Evolutionary conservation across 2,888 invertebrate genomes (phyloP).

Genomic region (Sinodicranocentrus sp.): DNA sequence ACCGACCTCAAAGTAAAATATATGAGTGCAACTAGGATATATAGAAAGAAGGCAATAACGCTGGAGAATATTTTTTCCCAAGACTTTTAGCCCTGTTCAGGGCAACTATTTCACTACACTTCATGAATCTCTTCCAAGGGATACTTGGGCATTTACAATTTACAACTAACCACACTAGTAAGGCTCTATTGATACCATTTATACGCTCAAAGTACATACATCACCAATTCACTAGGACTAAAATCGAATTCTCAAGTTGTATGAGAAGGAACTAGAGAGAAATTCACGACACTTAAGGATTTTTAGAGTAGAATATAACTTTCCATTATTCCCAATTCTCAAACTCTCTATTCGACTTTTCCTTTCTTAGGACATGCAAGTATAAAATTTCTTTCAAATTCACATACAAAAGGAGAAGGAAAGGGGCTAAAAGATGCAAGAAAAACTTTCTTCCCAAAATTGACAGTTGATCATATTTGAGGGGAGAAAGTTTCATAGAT

Average conservation of each 20-base stretch:
- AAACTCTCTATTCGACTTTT: neutral
- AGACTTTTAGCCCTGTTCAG: too few relatives aligned
- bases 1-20: conserved; percentile 14
- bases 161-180: neutral
- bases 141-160: neutral
- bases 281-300: conserved; percentile 1
- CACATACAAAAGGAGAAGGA: conserved; percentile 12
- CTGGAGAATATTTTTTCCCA: too few relatives aligned
- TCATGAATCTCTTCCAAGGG: conserved; percentile 7
- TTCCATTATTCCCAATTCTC: conserved; percentile 22
- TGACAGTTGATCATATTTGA: conserved; percentile 45
- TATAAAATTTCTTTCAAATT: conserved; percentile 25
- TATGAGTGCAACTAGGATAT: conserved; percentile 21
- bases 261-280: too few relatives aligned
- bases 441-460: conserved; percentile 25
- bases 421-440: neutral
- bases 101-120: conserved; percentile 3
- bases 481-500: conserved; percentile 26
- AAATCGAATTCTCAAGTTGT: too few relatives aligned
- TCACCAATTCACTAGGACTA: too few relatives aligned
- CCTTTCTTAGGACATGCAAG: neutral
- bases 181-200: too few relatives aligned
- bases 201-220: too few relatives aligned
- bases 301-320: conserved; percentile 29
- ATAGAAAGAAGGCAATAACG: conserved; percentile 1